Evolutionary conservation across 2,888 invertebrate species (phyloP).

Genomic region (Chirona hameri): DNA sequence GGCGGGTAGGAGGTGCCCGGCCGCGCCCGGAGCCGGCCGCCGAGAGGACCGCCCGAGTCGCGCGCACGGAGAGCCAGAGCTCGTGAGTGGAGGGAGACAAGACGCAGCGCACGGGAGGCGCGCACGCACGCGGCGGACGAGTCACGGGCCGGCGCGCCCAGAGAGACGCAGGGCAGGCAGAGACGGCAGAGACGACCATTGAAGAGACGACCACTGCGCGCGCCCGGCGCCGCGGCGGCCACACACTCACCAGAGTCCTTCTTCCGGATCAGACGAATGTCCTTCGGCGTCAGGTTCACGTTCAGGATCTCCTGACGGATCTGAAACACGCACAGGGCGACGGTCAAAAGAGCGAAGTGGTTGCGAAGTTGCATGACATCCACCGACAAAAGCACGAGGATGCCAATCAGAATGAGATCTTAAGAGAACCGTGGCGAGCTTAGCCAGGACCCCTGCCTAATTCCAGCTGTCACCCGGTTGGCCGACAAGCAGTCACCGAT

Average conservation of each 20-base stretch:
- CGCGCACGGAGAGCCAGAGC: background rate
- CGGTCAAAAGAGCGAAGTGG: conserved; percentile 32
- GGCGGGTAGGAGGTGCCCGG: no score
- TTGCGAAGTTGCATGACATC: no score
- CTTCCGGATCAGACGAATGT: conserved; percentile 75
- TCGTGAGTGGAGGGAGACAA: background rate
- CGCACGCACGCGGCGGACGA: no score
- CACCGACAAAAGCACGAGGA: no score
- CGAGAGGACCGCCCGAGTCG: conserved; percentile 25
- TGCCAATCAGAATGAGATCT: no score
- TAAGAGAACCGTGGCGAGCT: no score
- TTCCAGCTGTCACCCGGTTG: no score
- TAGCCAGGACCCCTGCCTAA: no score
- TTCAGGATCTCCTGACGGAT: conserved; percentile 71
- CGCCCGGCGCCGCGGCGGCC: no score
- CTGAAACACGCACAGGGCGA: conserved; percentile 50
- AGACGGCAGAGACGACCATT: background rate
- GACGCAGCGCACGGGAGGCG: no score
- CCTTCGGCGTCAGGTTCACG: conserved; percentile 69
- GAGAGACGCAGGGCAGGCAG: background rate
- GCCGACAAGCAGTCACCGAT: no score
- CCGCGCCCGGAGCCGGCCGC: no score
- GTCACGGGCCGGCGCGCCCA: background rate
- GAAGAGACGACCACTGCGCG: background rate
- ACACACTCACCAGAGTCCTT: conserved; percentile 69